These are phyloP conservation scores for Argyra leucocephala DNA, from an alignment of 2,888 invertebrate species.

Conservation along the genomic window DNA sequence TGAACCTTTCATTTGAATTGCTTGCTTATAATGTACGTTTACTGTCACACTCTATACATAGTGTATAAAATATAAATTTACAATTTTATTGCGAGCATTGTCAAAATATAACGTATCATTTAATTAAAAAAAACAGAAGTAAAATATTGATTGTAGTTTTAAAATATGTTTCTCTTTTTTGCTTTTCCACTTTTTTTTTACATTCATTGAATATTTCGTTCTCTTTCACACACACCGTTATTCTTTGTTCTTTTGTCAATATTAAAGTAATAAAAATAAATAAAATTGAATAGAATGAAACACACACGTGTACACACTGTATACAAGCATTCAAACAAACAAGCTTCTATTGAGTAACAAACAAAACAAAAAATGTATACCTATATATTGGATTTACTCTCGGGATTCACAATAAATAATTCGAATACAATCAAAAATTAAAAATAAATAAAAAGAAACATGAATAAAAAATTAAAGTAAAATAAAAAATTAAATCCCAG, in stretches of 20 bases:
- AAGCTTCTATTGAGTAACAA: too few relatives aligned
- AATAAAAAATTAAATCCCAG: background rate
- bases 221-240: too few relatives aligned
- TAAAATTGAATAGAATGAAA: background rate
- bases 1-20: too few relatives aligned
- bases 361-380: too few relatives aligned
- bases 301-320: too few relatives aligned
- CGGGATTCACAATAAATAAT: slow-evolving; percentile 1
- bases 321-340: too few relatives aligned
- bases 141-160: too few relatives aligned
- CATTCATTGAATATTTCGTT: background rate
- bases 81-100: background rate
- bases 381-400: background rate
- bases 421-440: background rate
- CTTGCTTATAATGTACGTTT: too few relatives aligned
- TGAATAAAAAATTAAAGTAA: background rate
- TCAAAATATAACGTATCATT: slow-evolving; percentile 4
- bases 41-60: too few relatives aligned
- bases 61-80: too few relatives aligned
- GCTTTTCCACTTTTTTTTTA: background rate
- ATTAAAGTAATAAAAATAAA: background rate
- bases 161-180: background rate
- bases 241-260: background rate
- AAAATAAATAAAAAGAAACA: too few relatives aligned
- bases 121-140: background rate